Conservation (phyloP, 2,113 vertebrate species). For the Sporophila hypoxantha region DNA sequence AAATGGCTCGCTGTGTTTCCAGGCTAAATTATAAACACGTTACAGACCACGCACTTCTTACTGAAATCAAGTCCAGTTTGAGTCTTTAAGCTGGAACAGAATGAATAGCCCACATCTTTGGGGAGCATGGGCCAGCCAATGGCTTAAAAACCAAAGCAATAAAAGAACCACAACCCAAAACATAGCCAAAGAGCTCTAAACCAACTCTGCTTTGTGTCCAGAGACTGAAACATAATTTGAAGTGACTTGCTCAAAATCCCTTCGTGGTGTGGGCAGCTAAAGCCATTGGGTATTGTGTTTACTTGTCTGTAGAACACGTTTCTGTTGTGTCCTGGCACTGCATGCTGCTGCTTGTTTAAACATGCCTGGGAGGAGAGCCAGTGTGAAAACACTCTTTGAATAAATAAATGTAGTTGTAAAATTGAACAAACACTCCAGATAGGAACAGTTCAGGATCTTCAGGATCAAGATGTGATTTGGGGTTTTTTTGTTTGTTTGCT, state of each 20-base stretch:
- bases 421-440: neutral
- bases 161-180: neutral
- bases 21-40: neutral
- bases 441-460: neutral
- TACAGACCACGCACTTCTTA: neutral
- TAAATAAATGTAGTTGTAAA: constrained; percentile 24
- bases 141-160: constrained; percentile 10
- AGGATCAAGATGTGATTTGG: neutral
- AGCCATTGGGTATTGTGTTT: constrained; percentile 28
- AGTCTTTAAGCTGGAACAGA: constrained; percentile 1
- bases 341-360: constrained; percentile 10
- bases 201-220: constrained; percentile 8
- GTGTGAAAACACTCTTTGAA: constrained; percentile 17
- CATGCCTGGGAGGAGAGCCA: constrained; percentile 31
- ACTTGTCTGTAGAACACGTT: constrained; percentile 30
- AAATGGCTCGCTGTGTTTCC: neutral
- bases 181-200: neutral
- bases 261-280: neutral
- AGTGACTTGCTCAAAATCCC: constrained; percentile 22
- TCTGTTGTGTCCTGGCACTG: neutral
- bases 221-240: constrained; percentile 1
- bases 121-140: neutral
- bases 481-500: neutral
- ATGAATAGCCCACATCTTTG: constrained; percentile 5
- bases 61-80: neutral